Percentiles rank a stretch among this genome's conserved stretches.
Conservation (phyloP, 2,113 vertebrate genomes). For the Pavo muticus region DNA sequence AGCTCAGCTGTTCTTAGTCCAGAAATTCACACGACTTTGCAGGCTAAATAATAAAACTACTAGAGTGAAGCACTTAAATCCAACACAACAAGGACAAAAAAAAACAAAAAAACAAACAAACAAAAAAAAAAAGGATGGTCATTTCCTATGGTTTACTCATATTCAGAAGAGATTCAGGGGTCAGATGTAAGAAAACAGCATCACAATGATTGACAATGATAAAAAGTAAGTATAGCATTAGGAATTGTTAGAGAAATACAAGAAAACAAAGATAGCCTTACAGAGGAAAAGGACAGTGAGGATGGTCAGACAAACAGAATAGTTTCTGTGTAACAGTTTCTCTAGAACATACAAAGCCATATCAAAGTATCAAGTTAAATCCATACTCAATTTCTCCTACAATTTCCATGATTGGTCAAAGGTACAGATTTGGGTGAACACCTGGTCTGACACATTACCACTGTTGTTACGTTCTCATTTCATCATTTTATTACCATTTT, state of each 20-base stretch:
- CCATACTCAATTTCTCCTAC: not conserved
- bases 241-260: not conserved
- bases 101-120: no score
- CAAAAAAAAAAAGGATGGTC: not conserved
- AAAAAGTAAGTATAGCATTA: not conserved
- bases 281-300: not conserved
- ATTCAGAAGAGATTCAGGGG: not conserved
- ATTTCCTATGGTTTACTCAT: not conserved
- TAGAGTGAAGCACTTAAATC: not conserved
- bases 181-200: not conserved
- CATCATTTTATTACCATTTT: not conserved
- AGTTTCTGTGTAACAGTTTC: not conserved
- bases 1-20: not conserved
- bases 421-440: not conserved
- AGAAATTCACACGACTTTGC: not conserved
- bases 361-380: not conserved
- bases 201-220: not conserved
- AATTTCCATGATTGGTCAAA: not conserved
- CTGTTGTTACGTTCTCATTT: not conserved
- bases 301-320: not conserved
- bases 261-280: not conserved
- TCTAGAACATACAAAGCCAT: not conserved
- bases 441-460: not conserved
- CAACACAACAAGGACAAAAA: not conserved
- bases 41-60: not conserved